Evolutionary conservation across 2,797 vertebrate species (phyloP).

Genomic region (Chaetophractus vellerosus): DNA sequence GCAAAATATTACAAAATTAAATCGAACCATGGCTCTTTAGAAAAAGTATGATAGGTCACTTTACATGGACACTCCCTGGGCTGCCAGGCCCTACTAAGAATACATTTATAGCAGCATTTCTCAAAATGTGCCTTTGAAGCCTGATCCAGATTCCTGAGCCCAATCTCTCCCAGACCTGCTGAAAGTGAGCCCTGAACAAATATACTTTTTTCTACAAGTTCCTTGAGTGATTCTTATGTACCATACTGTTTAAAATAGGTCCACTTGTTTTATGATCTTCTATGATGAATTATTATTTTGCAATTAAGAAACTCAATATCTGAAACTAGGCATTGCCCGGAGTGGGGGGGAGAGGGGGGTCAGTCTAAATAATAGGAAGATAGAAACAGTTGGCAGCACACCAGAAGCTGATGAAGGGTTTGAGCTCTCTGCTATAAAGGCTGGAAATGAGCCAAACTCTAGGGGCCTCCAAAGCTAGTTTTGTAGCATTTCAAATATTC

Average conservation of each 20-base stretch:
- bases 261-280: background rate
- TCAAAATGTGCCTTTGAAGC: background rate
- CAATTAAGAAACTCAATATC: background rate
- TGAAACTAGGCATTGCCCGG: background rate
- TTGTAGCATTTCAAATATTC: slow-evolving; percentile 24
- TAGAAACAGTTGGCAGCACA: background rate
- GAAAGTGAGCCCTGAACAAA: background rate
- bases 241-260: background rate
- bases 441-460: background rate
- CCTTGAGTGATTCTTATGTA: background rate
- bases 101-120: background rate
- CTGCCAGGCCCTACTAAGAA: background rate
- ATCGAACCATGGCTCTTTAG: background rate
- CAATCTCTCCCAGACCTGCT: background rate
- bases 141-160: background rate
- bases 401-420: background rate
- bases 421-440: background rate
- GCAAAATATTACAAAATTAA: slow-evolving; percentile 20
- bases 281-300: background rate
- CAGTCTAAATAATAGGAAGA: background rate
- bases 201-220: background rate
- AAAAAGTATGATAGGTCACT: background rate
- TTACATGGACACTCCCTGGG: background rate
- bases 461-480: background rate
- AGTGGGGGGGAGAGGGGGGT: background rate